phyloP scores from a whole-genome alignment of 2,888 invertebrate genomes.

The Terebella lapidaria region DNA sequence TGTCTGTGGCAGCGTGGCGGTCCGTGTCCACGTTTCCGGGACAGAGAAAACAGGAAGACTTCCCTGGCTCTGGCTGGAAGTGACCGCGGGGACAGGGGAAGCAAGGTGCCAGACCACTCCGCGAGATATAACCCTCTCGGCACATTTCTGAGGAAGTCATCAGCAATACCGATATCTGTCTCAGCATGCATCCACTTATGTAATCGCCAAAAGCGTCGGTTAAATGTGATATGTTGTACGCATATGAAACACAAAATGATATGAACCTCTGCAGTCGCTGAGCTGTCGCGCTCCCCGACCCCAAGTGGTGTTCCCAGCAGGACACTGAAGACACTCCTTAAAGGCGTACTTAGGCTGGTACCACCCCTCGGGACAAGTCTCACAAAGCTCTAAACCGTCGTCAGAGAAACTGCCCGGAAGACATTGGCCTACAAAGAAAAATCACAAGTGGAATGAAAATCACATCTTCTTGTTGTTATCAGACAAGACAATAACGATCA shows the following conservation, averaged over 20 bases:
- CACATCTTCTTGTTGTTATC: background rate
- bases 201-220: too few relatives aligned
- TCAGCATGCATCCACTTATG: too few relatives aligned
- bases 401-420: slow-evolving; percentile 53
- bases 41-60: slow-evolving; percentile 53
- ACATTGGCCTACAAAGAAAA: slow-evolving; percentile 47
- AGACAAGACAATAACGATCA: background rate
- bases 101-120: slow-evolving; percentile 60
- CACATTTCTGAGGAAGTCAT: slow-evolving; percentile 59
- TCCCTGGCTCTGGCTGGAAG: slow-evolving; percentile 53
- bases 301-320: slow-evolving; percentile 47
- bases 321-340: slow-evolving; percentile 47
- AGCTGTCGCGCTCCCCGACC: slow-evolving; percentile 46
- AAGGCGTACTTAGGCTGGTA: slow-evolving; percentile 52
- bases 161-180: too few relatives aligned
- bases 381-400: slow-evolving; percentile 53
- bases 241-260: too few relatives aligned
- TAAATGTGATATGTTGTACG: too few relatives aligned
- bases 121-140: slow-evolving; percentile 57
- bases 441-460: too few relatives aligned
- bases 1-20: slow-evolving; percentile 30
- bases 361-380: slow-evolving; percentile 50
- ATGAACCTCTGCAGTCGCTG: slow-evolving; percentile 61
- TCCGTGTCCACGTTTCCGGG: slow-evolving; percentile 38
- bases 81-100: slow-evolving; percentile 58